Evolutionary conservation across 2,113 vertebrate genomes (phyloP).

Genomic region (Paralichthys olivaceus): DNA sequence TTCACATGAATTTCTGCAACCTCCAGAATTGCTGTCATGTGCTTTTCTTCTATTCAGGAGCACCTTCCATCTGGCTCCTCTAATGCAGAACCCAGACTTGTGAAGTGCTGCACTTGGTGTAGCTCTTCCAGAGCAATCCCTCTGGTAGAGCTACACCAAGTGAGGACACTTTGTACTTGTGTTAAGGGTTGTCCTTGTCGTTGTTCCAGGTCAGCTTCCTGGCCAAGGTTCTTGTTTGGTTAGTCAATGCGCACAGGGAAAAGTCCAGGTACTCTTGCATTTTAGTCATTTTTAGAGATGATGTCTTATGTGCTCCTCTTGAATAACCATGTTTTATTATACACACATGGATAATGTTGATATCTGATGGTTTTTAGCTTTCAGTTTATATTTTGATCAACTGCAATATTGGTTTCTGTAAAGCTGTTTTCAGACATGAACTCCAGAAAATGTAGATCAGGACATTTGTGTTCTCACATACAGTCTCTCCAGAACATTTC

Average conservation of each 20-base stretch:
- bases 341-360: not conserved
- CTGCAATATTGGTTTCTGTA: not conserved
- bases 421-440: too few relatives aligned
- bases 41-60: not conserved
- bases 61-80: constrained; percentile 40
- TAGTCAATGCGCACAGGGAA: not conserved
- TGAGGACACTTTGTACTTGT: not conserved
- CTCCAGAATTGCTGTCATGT: constrained; percentile 11
- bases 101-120: constrained; percentile 28
- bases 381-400: not conserved
- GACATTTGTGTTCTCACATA: too few relatives aligned
- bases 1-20: constrained; percentile 8
- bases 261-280: not conserved
- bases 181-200: not conserved
- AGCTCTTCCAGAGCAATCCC: constrained; percentile 18
- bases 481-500: too few relatives aligned
- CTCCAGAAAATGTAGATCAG: too few relatives aligned
- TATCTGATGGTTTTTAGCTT: not conserved
- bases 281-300: constrained; percentile 3
- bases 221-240: not conserved
- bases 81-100: constrained; percentile 24
- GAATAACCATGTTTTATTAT: not conserved
- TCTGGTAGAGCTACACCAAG: not conserved
- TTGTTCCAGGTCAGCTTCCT: not conserved
- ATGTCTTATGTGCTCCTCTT: not conserved